Conservation (phyloP, 1,140 invertebrate species). For the Magallana ariakensis region DNA sequence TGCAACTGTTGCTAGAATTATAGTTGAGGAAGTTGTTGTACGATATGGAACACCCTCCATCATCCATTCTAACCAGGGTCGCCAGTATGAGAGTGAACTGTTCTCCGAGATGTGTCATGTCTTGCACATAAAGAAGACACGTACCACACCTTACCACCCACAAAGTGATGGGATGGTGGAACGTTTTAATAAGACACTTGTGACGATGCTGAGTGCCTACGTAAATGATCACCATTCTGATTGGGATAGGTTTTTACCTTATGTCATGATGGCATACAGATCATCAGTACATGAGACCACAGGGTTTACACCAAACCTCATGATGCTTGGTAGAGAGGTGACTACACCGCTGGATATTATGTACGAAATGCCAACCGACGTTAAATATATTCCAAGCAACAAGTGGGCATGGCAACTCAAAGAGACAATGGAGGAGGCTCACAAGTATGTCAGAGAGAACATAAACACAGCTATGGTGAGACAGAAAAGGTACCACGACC, state of each 20-base stretch:
- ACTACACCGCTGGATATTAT: background rate
- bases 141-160: too few species aligned
- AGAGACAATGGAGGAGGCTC: slow-evolving; percentile 37
- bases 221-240: too few species aligned
- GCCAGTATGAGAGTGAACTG: slow-evolving; percentile 38
- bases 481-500: too few species aligned
- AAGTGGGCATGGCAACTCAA: slow-evolving; percentile 49
- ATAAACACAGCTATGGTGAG: too few species aligned
- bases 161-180: too few species aligned
- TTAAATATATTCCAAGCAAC: slow-evolving; percentile 9
- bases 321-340: slow-evolving; percentile 28
- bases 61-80: slow-evolving; percentile 55
- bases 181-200: too few species aligned
- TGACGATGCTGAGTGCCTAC: too few species aligned
- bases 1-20: too few species aligned
- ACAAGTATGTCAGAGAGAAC: too few species aligned
- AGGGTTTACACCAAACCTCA: background rate
- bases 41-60: slow-evolving; percentile 40
- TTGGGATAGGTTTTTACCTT: slow-evolving; percentile 43
- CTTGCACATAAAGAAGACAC: slow-evolving; percentile 46
- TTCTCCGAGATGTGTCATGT: slow-evolving; percentile 50
- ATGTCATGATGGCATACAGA: slow-evolving; percentile 43
- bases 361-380: slow-evolving; percentile 25
- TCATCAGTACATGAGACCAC: slow-evolving; percentile 9
- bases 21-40: too few species aligned